Percentiles rank a stretch among this genome's conserved stretches.
Conservation (phyloP, 2,113 vertebrate species). For the Petromus typicus region DNA sequence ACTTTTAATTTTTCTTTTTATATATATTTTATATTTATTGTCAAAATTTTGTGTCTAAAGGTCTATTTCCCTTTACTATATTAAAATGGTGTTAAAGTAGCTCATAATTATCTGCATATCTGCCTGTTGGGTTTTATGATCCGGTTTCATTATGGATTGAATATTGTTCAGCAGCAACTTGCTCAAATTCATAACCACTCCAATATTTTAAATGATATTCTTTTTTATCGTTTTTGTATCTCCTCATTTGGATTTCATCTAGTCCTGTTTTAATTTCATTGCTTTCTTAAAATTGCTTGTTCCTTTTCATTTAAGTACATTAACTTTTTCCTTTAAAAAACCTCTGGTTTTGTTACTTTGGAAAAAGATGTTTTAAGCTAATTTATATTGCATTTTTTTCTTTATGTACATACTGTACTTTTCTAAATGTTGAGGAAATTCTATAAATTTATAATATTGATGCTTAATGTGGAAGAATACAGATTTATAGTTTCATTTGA, state of each 20-base stretch:
- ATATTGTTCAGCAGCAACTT: slow-evolving; percentile 22
- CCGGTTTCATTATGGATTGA: neutral
- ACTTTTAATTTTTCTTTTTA: neutral
- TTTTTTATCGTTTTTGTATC: slow-evolving; percentile 5
- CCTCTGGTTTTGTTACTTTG: neutral
- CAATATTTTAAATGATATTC: neutral
- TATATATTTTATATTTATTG: neutral
- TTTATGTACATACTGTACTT: neutral
- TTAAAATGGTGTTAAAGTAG: neutral
- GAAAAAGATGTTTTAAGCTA: neutral
- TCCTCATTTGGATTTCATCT: neutral
- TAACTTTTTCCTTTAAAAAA: neutral
- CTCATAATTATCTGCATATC: neutral
- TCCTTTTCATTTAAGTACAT: slow-evolving; percentile 47
- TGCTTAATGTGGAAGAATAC: slow-evolving; percentile 6
- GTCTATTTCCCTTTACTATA: neutral
- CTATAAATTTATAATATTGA: neutral
- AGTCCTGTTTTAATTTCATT: slow-evolving; percentile 18
- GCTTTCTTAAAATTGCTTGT: slow-evolving; percentile 47
- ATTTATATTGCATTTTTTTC: slow-evolving; percentile 11
- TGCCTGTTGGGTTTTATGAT: slow-evolving; percentile 10
- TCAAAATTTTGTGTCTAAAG: slow-evolving; percentile 34
- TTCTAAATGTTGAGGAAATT: neutral
- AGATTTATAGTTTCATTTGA: slow-evolving; percentile 29
- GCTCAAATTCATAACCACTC: neutral